phyloP scores from a whole-genome alignment of 2,113 vertebrate genomes.

The Galeopterus variegatus region DNA sequence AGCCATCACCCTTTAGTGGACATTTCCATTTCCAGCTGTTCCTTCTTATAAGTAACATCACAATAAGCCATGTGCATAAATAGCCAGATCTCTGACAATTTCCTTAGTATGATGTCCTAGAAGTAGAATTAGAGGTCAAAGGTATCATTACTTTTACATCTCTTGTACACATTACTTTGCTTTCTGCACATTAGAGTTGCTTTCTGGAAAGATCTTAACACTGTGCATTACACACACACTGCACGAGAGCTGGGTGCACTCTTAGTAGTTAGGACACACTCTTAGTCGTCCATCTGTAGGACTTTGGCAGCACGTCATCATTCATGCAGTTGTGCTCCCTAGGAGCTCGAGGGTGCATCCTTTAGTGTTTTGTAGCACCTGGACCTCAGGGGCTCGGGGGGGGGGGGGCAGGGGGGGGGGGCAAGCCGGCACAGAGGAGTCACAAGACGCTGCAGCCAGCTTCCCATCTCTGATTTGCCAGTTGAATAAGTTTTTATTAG shows the following conservation, averaged over 20 bases:
- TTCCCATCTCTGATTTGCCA: neutral
- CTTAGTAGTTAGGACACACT: neutral
- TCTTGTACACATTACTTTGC: too few relatives aligned
- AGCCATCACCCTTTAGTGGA: neutral
- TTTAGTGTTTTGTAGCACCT: neutral
- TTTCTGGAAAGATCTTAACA: neutral
- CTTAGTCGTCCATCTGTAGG: neutral
- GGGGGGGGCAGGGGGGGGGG: too few relatives aligned
- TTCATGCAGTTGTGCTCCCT: neutral
- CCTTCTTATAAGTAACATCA: neutral
- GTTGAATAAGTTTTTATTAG: neutral
- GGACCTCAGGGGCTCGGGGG: neutral
- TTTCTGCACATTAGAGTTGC: neutral
- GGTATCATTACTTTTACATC: too few relatives aligned
- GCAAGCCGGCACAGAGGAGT: neutral
- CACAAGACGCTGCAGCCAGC: too few relatives aligned
- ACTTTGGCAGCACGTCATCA: rapidly evolving
- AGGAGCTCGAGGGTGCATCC: too few relatives aligned
- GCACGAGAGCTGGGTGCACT: neutral
- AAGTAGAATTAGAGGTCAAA: neutral
- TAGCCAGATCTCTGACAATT: neutral
- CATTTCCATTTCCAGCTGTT: neutral
- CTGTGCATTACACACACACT: rapidly evolving
- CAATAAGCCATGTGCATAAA: neutral
- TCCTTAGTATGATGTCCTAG: neutral